Evolutionary conservation across 2,113 vertebrate genomes (phyloP), one percentile per base, ranked within the genome.

Genomic region (Ophthalmolycus amberensis): DNA sequence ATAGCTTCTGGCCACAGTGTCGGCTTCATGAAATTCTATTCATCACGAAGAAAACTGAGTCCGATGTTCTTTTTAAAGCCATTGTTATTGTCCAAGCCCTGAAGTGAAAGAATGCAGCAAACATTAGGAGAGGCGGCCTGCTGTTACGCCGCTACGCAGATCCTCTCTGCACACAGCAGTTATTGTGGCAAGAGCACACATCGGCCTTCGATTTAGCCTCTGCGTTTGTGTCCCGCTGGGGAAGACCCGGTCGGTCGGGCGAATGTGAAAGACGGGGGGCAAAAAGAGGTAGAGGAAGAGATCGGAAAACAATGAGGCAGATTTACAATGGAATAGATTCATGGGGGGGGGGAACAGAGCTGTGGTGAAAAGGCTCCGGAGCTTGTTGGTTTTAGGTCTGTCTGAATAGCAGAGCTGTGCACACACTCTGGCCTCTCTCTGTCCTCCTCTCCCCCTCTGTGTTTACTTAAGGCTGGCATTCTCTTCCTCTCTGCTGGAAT

Each of bases 401-500:
- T 89, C 91, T 89, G 91, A 91, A 92, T 87, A 86, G 90, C 90
- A 67, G 86, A 83, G 91, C 89, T 92, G 90, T 88, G 90, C 90
- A 94, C 88, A 93, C 93, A 93, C 91, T 89, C 80, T 64, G 86
- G 79, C 91, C 91, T 92, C 88, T 79, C 88, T 80, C 82, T 85
- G 87, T 87, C 90, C 89, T 84, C 82, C 69, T 82, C 85, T 81
- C 83, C 89, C 56, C 83, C 88, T 86, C 85, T 50, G 20, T 95
- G 92, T 94, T 95, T 92, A 89, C 90, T 91, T 93, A 92, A 91
- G 79, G 83, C 88, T 85, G 88, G 75, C 88, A 93, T 93, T 93
- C 93, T 92, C 91, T 91, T 93, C 91, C 90, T 93, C 92, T 92
- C 89, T 90, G 88, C 82, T 91, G 91, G 87, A 94, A 92, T 90